Evolutionary conservation across 35 echinoderm and acorn worm species (phyloP).

Genomic region (Anneissia japonica): DNA sequence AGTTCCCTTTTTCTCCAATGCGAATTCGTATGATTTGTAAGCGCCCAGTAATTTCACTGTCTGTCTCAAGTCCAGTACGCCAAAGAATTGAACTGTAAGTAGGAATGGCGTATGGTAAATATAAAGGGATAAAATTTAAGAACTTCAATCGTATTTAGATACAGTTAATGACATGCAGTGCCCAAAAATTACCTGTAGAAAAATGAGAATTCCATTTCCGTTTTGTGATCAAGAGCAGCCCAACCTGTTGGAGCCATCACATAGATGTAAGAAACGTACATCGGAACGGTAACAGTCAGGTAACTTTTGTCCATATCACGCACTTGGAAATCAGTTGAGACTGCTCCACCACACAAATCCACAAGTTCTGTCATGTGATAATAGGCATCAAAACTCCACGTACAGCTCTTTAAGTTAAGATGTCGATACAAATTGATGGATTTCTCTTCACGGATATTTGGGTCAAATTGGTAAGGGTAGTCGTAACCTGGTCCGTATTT

Average conservation of each 20-base stretch:
- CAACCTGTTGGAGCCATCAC: slow-evolving; percentile 90
- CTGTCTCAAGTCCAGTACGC: slow-evolving; percentile 92
- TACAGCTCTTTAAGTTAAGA: slow-evolving; percentile 93
- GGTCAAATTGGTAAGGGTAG: slow-evolving; percentile 96
- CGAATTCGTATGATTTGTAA: slow-evolving; percentile 79
- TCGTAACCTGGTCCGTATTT: slow-evolving; percentile 79
- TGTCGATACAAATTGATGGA: slow-evolving; percentile 67
- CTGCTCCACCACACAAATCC: slow-evolving; percentile 92
- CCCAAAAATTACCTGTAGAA: slow-evolving; percentile 84
- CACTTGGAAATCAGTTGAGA: slow-evolving; percentile 89
- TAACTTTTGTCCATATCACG: slow-evolving; percentile 81
- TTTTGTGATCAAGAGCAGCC: slow-evolving; percentile 88
- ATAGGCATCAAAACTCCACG: slow-evolving; percentile 92
- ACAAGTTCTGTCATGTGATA: slow-evolving; percentile 99
- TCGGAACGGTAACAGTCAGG: slow-evolving; percentile 83
- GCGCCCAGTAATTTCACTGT: slow-evolving; percentile 78
- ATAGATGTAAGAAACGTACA: slow-evolving; percentile 92
- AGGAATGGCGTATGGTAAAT: too few species aligned
- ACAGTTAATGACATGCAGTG: too few species aligned
- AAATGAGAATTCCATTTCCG: slow-evolving; percentile 99
- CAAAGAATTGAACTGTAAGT: slow-evolving; percentile 81
- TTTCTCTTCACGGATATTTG: slow-evolving; percentile 54
- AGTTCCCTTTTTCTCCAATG: slow-evolving; percentile 78
- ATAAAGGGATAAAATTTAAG: neutral
- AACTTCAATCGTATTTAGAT: too few species aligned